Percentiles rank a stretch among this genome's conserved stretches.
phyloP scores from a whole-genome alignment of 2,113 vertebrate genomes.

The Perognathus longimembris region DNA sequence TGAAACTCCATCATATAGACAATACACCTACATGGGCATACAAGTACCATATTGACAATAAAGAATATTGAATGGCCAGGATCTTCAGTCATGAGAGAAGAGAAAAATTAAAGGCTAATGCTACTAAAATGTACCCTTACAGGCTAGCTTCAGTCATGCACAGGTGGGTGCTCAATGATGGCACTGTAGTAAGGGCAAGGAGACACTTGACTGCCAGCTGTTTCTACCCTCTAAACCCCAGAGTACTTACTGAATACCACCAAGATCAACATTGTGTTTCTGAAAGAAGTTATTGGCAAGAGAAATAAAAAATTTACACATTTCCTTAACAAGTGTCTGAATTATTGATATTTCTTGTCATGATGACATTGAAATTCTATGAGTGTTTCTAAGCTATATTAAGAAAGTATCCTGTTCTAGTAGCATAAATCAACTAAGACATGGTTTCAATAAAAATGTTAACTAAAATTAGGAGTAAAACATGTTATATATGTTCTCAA shows the following conservation, averaged over 20 bases:
- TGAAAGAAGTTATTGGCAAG: no score
- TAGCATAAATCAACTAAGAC: background rate
- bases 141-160: background rate
- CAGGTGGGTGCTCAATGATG: background rate
- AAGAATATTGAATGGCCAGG: background rate
- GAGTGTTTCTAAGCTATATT: no score
- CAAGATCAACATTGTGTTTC: no score
- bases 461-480: constrained; percentile 17
- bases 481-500: background rate
- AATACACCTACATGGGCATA: background rate
- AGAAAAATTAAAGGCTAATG: background rate
- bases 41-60: background rate
- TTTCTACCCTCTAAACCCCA: background rate
- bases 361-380: no score
- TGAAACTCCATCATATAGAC: background rate
- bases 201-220: background rate
- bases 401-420: background rate
- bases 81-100: background rate
- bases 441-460: background rate
- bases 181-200: background rate
- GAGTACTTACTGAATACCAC: background rate
- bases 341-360: no score
- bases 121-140: background rate
- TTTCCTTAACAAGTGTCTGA: no score
- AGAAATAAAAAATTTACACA: no score